Conservation (phyloP, 92 coral and sea anemone species). For the Bergia sp. region DNA sequence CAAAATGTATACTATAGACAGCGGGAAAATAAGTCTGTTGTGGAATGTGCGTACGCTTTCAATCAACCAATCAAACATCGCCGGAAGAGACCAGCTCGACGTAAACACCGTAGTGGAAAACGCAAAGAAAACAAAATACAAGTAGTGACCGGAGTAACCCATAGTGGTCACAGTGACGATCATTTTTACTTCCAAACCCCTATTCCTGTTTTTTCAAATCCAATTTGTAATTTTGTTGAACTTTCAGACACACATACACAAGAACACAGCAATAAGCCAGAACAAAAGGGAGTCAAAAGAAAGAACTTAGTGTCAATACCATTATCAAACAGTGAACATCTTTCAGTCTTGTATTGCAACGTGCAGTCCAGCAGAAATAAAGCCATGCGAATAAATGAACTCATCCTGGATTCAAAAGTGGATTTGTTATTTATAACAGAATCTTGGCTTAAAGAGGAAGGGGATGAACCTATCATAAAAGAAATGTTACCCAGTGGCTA, state of each 20-base stretch:
- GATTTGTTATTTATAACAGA: neutral
- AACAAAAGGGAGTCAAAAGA: neutral
- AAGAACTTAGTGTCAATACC: neutral
- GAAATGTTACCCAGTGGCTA: neutral
- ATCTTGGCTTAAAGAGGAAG: neutral
- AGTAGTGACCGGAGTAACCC: neutral
- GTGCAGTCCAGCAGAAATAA: neutral
- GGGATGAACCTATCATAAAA: neutral
- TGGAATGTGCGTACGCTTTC: neutral
- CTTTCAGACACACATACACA: neutral
- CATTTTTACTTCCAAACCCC: neutral
- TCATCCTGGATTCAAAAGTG: neutral
- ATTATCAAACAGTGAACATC: neutral
- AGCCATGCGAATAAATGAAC: neutral
- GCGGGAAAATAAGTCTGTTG: neutral
- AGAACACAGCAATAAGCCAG: neutral
- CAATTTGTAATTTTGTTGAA: neutral
- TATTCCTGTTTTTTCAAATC: neutral
- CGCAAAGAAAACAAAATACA: neutral
- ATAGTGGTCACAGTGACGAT: neutral
- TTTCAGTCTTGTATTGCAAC: neutral
- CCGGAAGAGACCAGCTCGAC: neutral
- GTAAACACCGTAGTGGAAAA: neutral
- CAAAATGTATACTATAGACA: neutral
- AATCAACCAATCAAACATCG: neutral